phyloP scores from a whole-genome alignment of 2,888 invertebrate species.

The Furcula furcula region DNA sequence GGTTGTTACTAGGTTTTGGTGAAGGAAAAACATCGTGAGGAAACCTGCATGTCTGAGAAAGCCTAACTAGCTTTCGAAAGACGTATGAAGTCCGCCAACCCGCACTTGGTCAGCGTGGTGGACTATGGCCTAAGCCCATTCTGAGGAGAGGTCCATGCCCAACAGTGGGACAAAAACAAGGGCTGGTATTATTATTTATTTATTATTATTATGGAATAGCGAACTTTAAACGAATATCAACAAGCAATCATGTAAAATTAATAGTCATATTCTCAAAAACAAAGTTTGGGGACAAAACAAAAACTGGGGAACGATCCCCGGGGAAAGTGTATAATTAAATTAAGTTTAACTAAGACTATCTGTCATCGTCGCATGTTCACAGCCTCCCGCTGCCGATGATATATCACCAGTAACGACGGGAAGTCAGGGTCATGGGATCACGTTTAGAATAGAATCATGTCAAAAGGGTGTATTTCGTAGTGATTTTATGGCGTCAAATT shows the following conservation, averaged over 20 bases:
- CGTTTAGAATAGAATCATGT: slow-evolving; percentile 21
- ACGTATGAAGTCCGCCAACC: too few relatives aligned
- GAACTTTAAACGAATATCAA: slow-evolving; percentile 17
- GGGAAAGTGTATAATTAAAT: slow-evolving; percentile 52
- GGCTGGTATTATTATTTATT: too few relatives aligned
- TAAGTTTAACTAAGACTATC: slow-evolving; percentile 58
- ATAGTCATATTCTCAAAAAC: slow-evolving; percentile 7
- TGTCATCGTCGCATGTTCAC: slow-evolving; percentile 49
- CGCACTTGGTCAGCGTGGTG: too few relatives aligned
- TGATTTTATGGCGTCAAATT: too few relatives aligned
- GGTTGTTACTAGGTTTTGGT: too few relatives aligned
- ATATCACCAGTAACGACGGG: slow-evolving; percentile 48
- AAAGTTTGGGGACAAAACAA: slow-evolving; percentile 9
- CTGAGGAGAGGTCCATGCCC: too few relatives aligned
- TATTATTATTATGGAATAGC: too few relatives aligned
- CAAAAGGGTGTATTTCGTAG: slow-evolving; percentile 10
- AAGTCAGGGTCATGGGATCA: slow-evolving; percentile 36
- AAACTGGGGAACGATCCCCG: slow-evolving; percentile 16
- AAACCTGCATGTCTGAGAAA: too few relatives aligned
- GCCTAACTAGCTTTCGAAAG: too few relatives aligned
- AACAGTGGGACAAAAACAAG: too few relatives aligned
- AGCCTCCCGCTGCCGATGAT: slow-evolving; percentile 34
- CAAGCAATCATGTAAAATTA: slow-evolving; percentile 19
- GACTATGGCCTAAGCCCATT: too few relatives aligned
- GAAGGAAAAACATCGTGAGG: too few relatives aligned